A percentile compares a stretch with the other conserved stretches of the same genome.
Conservation (phyloP, 2,797 vertebrate genomes). For the Cyprinella venusta region DNA sequence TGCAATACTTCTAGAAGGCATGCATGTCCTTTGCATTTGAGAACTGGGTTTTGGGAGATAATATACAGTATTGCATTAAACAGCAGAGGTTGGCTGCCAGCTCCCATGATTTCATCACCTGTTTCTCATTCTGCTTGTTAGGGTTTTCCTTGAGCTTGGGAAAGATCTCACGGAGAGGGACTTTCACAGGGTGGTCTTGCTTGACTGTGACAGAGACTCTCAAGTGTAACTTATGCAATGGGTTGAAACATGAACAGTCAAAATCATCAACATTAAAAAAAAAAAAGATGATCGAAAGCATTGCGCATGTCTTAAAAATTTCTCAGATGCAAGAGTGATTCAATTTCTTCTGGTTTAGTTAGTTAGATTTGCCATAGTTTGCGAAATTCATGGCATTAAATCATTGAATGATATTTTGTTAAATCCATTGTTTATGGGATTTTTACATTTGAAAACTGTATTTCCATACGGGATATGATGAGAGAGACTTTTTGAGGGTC, state of each 20-base stretch:
- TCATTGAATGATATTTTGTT: neutral
- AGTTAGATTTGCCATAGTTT: neutral
- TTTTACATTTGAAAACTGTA: too few species aligned
- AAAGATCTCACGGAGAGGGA: neutral
- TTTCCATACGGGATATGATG: neutral
- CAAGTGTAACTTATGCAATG: constrained; percentile 2
- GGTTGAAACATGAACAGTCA: neutral
- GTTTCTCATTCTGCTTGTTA: constrained; percentile 26
- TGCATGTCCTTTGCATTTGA: neutral
- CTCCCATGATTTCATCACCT: constrained; percentile 38
- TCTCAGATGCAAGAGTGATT: neutral
- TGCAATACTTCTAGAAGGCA: constrained; percentile 7
- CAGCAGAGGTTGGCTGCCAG: neutral
- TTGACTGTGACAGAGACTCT: constrained; percentile 10
- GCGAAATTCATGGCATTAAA: neutral
- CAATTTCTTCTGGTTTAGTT: too few species aligned
- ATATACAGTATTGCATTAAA: neutral
- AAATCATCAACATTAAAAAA: constrained; percentile 4
- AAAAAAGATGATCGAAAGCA: neutral
- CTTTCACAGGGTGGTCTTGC: constrained; percentile 10
- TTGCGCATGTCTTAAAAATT: neutral
- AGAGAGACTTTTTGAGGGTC: neutral
- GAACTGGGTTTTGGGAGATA: neutral
- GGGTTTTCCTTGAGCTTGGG: constrained; percentile 12
- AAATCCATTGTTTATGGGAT: too few species aligned